These are phyloP conservation scores for Heliconius aoede DNA, from an alignment of 2,888 invertebrate species.

Conservation along the genomic window DNA sequence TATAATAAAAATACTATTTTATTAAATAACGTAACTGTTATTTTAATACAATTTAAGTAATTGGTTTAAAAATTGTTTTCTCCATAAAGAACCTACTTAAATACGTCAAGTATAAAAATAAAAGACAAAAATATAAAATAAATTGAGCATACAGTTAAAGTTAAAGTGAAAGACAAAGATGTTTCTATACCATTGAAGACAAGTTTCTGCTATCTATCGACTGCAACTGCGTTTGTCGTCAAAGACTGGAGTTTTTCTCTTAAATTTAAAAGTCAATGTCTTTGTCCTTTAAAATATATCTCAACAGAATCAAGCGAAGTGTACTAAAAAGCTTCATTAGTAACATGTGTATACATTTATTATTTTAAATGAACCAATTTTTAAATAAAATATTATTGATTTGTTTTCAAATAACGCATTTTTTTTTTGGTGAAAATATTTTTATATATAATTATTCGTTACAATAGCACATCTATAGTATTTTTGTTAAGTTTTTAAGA, in stretches of 20 bases:
- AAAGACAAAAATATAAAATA: not conserved
- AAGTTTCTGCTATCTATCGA: conserved; percentile 79
- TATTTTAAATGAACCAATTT: not conserved
- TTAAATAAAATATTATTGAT: too few species aligned
- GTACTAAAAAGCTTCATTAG: conserved; percentile 9
- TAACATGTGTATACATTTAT: not conserved
- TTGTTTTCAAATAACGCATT: too few species aligned
- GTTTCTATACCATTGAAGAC: conserved; percentile 75
- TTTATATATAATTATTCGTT: too few species aligned
- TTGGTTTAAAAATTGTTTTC: not conserved
- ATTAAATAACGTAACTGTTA: too few species aligned
- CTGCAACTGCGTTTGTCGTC: conserved; percentile 77
- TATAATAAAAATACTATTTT: too few species aligned
- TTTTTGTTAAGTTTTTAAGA: too few species aligned
- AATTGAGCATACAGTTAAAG: conserved; percentile 4
- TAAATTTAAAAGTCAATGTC: conserved; percentile 39
- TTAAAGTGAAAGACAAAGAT: conserved; percentile 44
- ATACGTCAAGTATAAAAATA: not conserved
- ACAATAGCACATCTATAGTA: too few species aligned
- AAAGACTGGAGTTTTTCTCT: conserved; percentile 63
- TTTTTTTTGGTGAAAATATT: too few species aligned
- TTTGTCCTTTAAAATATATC: conserved; percentile 17
- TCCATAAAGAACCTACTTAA: not conserved
- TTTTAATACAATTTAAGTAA: not conserved
- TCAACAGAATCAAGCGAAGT: not conserved